Conservation (phyloP, 1,140 invertebrate species). For the Chymomyza costata region DNA sequence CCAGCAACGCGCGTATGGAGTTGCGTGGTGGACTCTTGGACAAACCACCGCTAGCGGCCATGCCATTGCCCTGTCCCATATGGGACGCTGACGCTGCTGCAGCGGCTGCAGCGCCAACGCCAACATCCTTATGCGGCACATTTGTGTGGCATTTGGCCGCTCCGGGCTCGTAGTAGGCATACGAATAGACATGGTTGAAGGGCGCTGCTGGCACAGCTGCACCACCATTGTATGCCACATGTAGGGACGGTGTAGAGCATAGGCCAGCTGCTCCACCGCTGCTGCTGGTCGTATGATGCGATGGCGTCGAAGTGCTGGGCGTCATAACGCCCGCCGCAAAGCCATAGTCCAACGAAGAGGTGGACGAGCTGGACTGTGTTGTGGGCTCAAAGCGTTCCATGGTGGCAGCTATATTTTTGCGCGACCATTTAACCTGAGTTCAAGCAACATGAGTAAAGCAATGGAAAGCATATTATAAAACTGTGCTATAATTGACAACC, state of each 20-base stretch:
- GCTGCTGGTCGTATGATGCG: conserved; percentile 24
- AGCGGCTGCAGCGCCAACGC: conserved; percentile 22
- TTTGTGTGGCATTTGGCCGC: conserved; percentile 78
- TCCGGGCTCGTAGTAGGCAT: conserved; percentile 85
- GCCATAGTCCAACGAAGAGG: conserved; percentile 66
- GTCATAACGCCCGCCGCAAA: conserved; percentile 69
- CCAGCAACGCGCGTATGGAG: conserved; percentile 66
- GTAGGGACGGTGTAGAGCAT: conserved; percentile 50
- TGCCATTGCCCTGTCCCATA: conserved; percentile 17
- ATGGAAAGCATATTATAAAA: too few species aligned
- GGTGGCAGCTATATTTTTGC: conserved; percentile 79
- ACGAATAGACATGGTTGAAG: conserved; percentile 81
- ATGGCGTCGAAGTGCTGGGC: conserved; percentile 54
- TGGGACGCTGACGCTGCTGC: neutral
- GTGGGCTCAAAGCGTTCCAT: conserved; percentile 79
- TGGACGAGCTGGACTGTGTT: conserved; percentile 54
- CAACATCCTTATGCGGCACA: conserved; percentile 76
- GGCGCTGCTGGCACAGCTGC: conserved; percentile 39
- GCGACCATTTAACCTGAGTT: conserved; percentile 74
- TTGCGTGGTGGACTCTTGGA: conserved; percentile 74
- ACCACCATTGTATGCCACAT: conserved; percentile 53
- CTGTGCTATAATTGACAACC: too few species aligned
- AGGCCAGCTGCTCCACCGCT: conserved; percentile 18
- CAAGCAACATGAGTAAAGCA: too few species aligned
- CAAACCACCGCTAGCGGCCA: conserved; percentile 26